Evolutionary conservation across 2,113 vertebrate species (phyloP).

Genomic region (Pandion haliaetus): DNA sequence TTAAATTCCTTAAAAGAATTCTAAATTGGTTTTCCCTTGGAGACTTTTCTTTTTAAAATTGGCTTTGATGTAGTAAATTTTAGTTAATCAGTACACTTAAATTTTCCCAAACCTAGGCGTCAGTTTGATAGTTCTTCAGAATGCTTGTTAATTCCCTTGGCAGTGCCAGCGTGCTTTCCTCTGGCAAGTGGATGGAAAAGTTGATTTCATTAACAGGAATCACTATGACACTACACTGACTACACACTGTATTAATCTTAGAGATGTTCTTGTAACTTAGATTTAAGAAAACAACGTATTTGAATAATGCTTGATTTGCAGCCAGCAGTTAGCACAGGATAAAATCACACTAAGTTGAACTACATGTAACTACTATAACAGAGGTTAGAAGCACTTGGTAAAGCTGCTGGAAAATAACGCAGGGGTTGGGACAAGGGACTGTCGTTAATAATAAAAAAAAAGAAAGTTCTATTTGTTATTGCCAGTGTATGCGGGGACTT

Average conservation of each 20-base stretch:
- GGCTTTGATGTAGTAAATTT: background rate
- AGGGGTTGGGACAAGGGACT: background rate
- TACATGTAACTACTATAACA: background rate
- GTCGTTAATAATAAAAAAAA: background rate
- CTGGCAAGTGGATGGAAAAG: background rate
- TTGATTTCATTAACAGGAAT: background rate
- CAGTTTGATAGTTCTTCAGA: background rate
- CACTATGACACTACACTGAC: background rate
- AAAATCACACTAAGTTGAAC: background rate
- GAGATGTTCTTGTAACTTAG: background rate
- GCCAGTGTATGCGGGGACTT: fast-evolving
- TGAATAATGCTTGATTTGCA: background rate
- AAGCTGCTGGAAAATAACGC: background rate
- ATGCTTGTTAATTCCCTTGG: background rate
- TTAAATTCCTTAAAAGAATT: background rate
- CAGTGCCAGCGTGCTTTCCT: background rate
- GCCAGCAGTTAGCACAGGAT: background rate
- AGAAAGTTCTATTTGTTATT: background rate
- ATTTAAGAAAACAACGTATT: background rate
- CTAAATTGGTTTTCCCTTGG: background rate
- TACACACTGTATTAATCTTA: fast-evolving
- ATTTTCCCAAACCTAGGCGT: background rate
- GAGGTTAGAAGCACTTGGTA: background rate
- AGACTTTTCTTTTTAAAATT: background rate
- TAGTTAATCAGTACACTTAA: background rate